Evolutionary conservation across 2,797 vertebrate genomes (phyloP).

Genomic region (Lycodopsis pacificus): DNA sequence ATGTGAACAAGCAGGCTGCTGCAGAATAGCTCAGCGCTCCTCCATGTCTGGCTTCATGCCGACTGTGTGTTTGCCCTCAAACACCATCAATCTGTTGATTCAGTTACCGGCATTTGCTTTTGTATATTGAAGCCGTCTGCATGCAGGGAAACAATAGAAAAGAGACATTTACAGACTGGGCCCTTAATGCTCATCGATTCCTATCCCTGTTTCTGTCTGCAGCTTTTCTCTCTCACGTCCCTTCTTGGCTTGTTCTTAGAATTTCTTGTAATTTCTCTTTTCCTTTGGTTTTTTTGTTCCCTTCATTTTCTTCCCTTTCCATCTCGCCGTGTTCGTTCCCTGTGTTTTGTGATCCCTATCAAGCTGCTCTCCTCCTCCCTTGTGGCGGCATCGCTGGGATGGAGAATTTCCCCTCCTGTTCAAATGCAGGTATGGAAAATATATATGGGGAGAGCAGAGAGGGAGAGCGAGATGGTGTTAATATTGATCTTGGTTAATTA

Average conservation of each 20-base stretch:
- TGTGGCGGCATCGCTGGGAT: constrained; percentile 31
- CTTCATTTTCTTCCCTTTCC: neutral
- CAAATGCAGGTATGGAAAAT: constrained; percentile 62
- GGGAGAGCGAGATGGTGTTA: constrained; percentile 70
- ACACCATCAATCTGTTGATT: constrained; percentile 63
- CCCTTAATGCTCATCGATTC: constrained; percentile 43
- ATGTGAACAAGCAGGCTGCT: constrained; percentile 24
- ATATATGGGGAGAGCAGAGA: constrained; percentile 28
- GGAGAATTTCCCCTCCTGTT: constrained; percentile 55
- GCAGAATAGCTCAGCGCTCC: neutral
- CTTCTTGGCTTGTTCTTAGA: constrained; percentile 4
- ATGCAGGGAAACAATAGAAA: constrained; percentile 44
- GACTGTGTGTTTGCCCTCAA: constrained; percentile 52
- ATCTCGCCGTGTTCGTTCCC: neutral
- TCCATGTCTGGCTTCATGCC: constrained; percentile 32
- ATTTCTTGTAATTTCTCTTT: constrained; percentile 32
- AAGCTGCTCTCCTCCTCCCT: constrained; percentile 18
- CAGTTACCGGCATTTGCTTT: constrained; percentile 58
- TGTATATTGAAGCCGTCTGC: constrained; percentile 50
- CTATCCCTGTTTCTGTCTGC: constrained; percentile 33
- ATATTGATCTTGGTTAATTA: constrained; percentile 87
- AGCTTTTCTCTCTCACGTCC: constrained; percentile 8
- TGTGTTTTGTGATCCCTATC: constrained; percentile 41
- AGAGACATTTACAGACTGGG: constrained; percentile 56
- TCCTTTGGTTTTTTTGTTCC: constrained; percentile 5